phyloP scores from a whole-genome alignment of 2,113 vertebrate genomes.

The Eptatretus burgeri region DNA sequence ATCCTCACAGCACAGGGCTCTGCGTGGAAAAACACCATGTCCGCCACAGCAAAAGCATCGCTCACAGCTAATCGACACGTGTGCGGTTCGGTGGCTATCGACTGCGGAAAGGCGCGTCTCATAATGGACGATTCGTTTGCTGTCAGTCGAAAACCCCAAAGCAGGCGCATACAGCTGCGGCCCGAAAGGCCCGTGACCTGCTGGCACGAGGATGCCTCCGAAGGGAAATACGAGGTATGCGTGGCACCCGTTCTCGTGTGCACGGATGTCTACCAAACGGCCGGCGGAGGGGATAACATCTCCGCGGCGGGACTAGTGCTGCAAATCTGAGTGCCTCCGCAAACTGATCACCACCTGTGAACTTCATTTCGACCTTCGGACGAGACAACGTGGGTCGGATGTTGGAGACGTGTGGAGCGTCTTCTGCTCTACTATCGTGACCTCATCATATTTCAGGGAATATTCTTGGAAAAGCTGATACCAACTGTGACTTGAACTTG shows the following conservation, averaged over 20 bases:
- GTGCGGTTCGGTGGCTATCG: conserved; percentile 30
- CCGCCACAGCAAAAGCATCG: conserved; percentile 34
- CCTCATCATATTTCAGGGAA: too few species aligned
- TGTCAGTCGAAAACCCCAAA: conserved; percentile 24
- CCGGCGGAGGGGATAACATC: conserved; percentile 38
- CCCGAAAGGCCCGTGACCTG: conserved; percentile 31
- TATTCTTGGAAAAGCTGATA: too few species aligned
- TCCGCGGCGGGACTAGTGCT: conserved; percentile 36
- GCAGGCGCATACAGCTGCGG: conserved; percentile 25
- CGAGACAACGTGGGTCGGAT: too few species aligned
- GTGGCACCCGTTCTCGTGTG: conserved; percentile 39
- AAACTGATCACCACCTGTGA: too few species aligned
- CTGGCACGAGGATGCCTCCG: conserved; percentile 25
- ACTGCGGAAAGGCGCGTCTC: conserved; percentile 31
- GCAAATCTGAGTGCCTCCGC: conserved; percentile 19
- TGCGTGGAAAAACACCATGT: conserved; percentile 43
- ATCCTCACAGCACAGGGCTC: conserved; percentile 27
- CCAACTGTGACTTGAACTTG: too few species aligned
- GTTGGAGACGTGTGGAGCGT: too few species aligned
- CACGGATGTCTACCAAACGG: conserved; percentile 40
- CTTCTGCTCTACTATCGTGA: too few species aligned
- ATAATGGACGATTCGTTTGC: conserved; percentile 46
- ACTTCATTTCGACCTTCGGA: too few species aligned
- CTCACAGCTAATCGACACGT: conserved; percentile 40
- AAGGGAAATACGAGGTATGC: conserved; percentile 24